A percentile compares a stretch with the other conserved stretches of the same genome.
phyloP scores from a whole-genome alignment of 2,888 invertebrate genomes.

The Lysandra bellargus region DNA sequence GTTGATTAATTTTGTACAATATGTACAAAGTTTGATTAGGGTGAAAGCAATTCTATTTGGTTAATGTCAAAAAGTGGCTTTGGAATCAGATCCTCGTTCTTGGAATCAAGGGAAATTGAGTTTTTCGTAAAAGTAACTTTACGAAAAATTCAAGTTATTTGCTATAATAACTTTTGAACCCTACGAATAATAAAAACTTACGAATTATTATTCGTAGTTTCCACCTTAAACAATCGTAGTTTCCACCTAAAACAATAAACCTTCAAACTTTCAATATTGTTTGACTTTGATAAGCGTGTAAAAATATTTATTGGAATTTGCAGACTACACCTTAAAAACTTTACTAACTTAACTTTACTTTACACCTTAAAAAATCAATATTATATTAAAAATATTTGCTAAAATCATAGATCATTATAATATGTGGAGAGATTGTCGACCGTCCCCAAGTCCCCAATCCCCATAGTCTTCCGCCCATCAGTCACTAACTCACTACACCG shows the following conservation, averaged over 20 bases:
- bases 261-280: neutral
- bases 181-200: no score
- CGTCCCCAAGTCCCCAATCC: neutral
- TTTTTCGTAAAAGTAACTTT: neutral
- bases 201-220: no score
- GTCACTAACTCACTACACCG: neutral
- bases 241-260: neutral
- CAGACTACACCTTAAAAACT: no score
- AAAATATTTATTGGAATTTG: no score
- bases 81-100: neutral
- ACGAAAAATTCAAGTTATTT: no score
- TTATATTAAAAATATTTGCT: neutral
- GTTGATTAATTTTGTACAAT: conserved; percentile 20
- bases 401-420: neutral
- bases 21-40: conserved; percentile 11
- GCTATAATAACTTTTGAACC: no score
- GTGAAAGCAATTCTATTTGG: neutral
- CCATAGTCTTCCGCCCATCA: conserved; percentile 3
- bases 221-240: neutral
- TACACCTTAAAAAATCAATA: neutral
- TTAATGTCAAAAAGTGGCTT: neutral
- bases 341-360: no score
- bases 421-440: neutral
- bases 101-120: neutral
- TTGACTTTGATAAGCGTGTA: no score